These are phyloP conservation scores for Cataglyphis altisquamis DNA, from an alignment of 2,888 invertebrate species.

Conservation along the genomic window DNA sequence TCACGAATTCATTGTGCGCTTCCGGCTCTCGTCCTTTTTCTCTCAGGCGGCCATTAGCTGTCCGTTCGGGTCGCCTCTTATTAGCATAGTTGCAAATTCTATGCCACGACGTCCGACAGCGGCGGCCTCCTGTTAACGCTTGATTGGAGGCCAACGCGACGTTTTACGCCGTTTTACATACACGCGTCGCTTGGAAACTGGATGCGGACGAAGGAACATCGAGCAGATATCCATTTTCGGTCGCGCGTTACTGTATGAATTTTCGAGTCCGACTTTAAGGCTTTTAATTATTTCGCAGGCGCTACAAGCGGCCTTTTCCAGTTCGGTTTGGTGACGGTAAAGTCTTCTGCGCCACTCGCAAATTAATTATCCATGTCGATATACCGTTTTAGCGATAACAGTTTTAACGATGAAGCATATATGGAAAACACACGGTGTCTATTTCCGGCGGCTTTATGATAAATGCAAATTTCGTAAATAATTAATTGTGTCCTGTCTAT, in stretches of 20 bases:
- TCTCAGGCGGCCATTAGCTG: slow-evolving; percentile 71
- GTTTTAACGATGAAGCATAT: slow-evolving; percentile 13
- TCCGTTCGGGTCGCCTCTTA: slow-evolving; percentile 78
- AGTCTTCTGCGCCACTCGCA: not conserved
- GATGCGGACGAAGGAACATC: slow-evolving; percentile 13
- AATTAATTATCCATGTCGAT: slow-evolving; percentile 26
- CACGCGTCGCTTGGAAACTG: slow-evolving; percentile 45
- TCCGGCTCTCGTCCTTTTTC: slow-evolving; percentile 74
- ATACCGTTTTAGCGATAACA: slow-evolving; percentile 29
- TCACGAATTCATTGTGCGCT: slow-evolving; percentile 82
- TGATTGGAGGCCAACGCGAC: slow-evolving; percentile 70
- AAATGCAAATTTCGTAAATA: slow-evolving; percentile 31
- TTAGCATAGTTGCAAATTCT: slow-evolving; percentile 78
- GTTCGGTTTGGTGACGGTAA: not conserved
- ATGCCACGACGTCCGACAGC: slow-evolving; percentile 71
- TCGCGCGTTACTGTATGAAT: not conserved
- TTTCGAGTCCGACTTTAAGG: not conserved
- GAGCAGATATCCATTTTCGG: slow-evolving; percentile 13
- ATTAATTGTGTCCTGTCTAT: slow-evolving; percentile 34
- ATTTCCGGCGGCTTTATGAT: slow-evolving; percentile 11
- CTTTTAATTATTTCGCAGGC: not conserved
- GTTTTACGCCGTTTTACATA: slow-evolving; percentile 69
- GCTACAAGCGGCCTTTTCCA: not conserved
- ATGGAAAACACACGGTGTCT: slow-evolving; percentile 3
- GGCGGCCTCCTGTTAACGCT: slow-evolving; percentile 71